Evolutionary conservation across 2,113 vertebrate genomes (phyloP).

Genomic region (Vireo altiloquus): DNA sequence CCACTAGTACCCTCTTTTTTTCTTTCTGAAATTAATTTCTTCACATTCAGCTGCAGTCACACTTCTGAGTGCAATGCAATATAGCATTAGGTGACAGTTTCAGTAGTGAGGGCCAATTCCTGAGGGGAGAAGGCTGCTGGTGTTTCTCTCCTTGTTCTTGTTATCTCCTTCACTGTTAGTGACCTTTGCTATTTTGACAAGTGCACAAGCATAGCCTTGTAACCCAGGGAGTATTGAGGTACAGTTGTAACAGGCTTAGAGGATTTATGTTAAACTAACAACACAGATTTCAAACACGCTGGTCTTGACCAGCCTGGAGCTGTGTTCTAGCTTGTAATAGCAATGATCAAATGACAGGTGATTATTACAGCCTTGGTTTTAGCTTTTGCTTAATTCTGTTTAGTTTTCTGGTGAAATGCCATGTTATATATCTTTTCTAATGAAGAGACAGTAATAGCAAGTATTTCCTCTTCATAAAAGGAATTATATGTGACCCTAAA

Average conservation of each 20-base stretch:
- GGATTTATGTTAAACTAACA: conserved; percentile 5
- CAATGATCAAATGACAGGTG: background rate
- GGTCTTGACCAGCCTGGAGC: background rate
- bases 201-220: background rate
- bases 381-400: background rate
- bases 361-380: background rate
- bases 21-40: background rate
- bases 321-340: background rate
- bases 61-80: background rate
- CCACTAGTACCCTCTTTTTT: fast-evolving
- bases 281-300: background rate
- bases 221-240: background rate
- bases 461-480: background rate
- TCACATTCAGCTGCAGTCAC: background rate
- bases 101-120: background rate
- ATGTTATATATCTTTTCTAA: background rate
- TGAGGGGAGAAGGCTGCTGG: background rate
- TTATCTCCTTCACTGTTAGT: background rate
- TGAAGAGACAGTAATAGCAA: background rate
- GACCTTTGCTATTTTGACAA: conserved; percentile 29
- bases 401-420: background rate
- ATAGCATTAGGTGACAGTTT: background rate
- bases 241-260: background rate
- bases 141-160: background rate
- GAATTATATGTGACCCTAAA: background rate